phyloP scores from a whole-genome alignment of 1,140 invertebrate species.

The Thaumatotibia leucotreta region DNA sequence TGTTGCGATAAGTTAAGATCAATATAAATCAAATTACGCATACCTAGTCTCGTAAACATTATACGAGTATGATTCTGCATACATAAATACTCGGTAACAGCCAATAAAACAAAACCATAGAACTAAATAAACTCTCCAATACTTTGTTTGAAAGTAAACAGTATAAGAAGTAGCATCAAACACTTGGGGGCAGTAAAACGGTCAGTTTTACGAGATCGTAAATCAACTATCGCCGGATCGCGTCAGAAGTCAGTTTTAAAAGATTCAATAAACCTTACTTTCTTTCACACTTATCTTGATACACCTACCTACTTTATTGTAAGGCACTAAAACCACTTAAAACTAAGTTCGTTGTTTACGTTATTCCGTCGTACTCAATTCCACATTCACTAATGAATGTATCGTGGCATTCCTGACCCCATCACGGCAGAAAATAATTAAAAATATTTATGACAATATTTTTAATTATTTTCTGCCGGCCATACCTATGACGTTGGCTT shows the following conservation, averaged over 20 bases:
- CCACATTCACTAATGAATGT: no score
- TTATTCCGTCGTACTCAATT: no score
- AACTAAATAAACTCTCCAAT: conserved; percentile 34
- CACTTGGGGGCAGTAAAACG: conserved; percentile 43
- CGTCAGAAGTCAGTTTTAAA: conserved; percentile 10
- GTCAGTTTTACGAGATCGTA: conserved; percentile 47
- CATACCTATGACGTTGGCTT: no score
- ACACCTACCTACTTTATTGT: neutral
- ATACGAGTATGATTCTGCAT: conserved; percentile 3
- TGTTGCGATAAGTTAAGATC: neutral
- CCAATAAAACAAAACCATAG: conserved; percentile 33
- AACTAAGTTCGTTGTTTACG: neutral
- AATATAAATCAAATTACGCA: neutral
- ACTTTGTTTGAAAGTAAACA: conserved; percentile 40
- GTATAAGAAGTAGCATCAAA: conserved; percentile 44
- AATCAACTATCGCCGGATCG: conserved; percentile 40
- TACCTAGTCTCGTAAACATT: neutral
- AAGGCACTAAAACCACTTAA: neutral
- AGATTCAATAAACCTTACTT: conserved; percentile 7
- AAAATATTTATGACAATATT: no score
- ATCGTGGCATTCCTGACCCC: no score
- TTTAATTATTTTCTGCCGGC: no score
- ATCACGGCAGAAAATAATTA: no score
- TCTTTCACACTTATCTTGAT: neutral
- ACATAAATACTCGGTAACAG: conserved; percentile 5